Evolutionary conservation across 2,113 vertebrate genomes (phyloP), one percentile per base, ranked within the genome.

Genomic region (Burhinus oedicnemus): DNA sequence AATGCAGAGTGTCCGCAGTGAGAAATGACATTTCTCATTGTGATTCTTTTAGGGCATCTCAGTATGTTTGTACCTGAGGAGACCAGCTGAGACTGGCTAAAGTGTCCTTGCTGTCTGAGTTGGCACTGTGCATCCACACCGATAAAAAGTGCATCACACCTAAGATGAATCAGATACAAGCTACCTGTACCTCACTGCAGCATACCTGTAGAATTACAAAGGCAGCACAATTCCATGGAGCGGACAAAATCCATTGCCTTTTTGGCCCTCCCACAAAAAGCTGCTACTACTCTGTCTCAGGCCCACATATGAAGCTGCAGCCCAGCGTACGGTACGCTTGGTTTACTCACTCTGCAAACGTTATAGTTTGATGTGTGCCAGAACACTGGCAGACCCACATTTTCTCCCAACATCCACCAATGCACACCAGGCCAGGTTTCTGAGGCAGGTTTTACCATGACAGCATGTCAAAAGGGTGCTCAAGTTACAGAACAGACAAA

Each of bases 241-340:
- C 14, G 2, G 8, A 71, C 32, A 74, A 87, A 91, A 89, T 52
- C 22, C 10, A 23, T 83, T 71, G 55, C n/a, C 49, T 60, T 38
- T 70, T 82, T 42, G 72, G 36, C 17, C 29, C 29, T 68, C n/a
- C 47, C 78, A 72, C 11, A 6, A 68, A 64, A 87, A 38, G 18
- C 70, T 66, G 44, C 65, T 58, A 66, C 8, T 45, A n/a, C 69
- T 38, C 54, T 29, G 5, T 34, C 58, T 80, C 44, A 54, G 40
- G 19, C 36, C 16, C 68, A 60, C 44, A 51, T 3, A 19, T 1
- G 19, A 68, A 51, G 19, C 45, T 79, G 74, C 47, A 85, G 74
- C 42, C 27, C 51, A 60, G 54, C 4, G 0, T 36, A 58, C 3
- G 2, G 25, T 19, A 44, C 3, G 0, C 27, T 58, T 65, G 9